A percentile compares a stretch with the other conserved stretches of the same genome.
Conservation (phyloP, 1,140 invertebrate species). For the Nixonia krombeini region DNA sequence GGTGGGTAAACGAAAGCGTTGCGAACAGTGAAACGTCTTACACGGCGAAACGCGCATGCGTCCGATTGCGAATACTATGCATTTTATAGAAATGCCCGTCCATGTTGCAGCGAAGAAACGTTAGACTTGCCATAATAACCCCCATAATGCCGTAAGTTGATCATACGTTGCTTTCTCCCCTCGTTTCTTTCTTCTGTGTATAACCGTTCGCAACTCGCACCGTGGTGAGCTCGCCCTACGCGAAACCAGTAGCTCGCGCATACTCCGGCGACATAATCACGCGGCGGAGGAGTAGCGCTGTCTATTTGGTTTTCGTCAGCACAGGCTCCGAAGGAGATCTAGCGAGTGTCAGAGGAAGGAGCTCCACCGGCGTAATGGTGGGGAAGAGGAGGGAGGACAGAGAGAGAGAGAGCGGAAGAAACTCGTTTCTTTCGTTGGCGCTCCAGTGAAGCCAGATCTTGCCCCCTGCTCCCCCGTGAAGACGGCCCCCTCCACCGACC, state of each 20-base stretch:
- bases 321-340: constrained; percentile 46
- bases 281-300: constrained; percentile 36
- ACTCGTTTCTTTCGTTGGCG: constrained; percentile 33
- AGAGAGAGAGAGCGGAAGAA: constrained; percentile 9
- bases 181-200: constrained; percentile 5
- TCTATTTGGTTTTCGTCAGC: constrained; percentile 49
- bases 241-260: constrained; percentile 29
- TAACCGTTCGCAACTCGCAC: constrained; percentile 7
- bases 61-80: too few relatives aligned
- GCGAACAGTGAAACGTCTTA: too few relatives aligned
- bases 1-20: too few relatives aligned
- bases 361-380: too few relatives aligned
- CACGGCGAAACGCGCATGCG: too few relatives aligned
- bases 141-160: background rate
- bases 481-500: too few relatives aligned
- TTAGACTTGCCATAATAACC: too few relatives aligned
- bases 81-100: too few relatives aligned
- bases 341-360: constrained; percentile 33
- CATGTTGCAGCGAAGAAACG: too few relatives aligned
- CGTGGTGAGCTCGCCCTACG: background rate
- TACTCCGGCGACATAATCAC: constrained; percentile 38
- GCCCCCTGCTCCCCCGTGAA: too few relatives aligned
- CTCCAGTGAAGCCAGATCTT: too few relatives aligned
- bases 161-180: background rate
- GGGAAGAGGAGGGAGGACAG: constrained; percentile 1